Conservation (phyloP, 2,888 invertebrate species). For the Listrodromus nycthemerus region DNA sequence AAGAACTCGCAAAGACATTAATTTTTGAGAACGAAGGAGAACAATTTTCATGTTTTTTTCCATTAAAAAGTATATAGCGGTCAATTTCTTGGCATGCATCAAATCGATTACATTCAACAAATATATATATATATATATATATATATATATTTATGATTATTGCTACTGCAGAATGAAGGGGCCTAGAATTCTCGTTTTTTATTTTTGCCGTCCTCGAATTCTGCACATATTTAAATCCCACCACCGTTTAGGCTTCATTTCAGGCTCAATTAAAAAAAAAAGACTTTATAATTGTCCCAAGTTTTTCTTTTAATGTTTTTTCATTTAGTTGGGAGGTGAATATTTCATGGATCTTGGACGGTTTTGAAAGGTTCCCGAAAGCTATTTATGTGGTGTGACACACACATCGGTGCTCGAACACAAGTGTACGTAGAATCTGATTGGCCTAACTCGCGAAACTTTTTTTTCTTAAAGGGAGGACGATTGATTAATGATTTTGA, state of each 20-base stretch:
- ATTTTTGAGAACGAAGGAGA: conserved; percentile 5
- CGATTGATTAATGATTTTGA: neutral
- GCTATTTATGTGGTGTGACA: too few species aligned
- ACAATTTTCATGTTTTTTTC: neutral
- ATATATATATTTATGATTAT: conserved; percentile 2
- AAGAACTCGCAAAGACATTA: conserved; percentile 39
- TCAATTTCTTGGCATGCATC: neutral
- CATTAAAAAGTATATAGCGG: neutral
- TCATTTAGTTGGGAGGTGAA: neutral
- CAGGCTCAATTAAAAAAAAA: too few species aligned
- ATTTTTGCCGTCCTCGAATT: neutral
- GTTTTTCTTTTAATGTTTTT: too few species aligned
- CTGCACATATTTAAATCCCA: too few species aligned
- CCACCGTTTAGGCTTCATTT: too few species aligned
- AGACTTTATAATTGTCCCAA: too few species aligned
- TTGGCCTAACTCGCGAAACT: conserved; percentile 10
- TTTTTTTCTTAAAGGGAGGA: conserved; percentile 11
- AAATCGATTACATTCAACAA: neutral
- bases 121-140: neutral
- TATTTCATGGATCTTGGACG: neutral
- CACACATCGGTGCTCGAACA: too few species aligned
- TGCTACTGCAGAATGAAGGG: conserved; percentile 1
- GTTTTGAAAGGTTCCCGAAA: too few species aligned
- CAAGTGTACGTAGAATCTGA: neutral
- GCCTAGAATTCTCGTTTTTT: conserved; percentile 16